phyloP scores from a whole-genome alignment of 1,140 invertebrate species.

The Drosophila lini region DNA sequence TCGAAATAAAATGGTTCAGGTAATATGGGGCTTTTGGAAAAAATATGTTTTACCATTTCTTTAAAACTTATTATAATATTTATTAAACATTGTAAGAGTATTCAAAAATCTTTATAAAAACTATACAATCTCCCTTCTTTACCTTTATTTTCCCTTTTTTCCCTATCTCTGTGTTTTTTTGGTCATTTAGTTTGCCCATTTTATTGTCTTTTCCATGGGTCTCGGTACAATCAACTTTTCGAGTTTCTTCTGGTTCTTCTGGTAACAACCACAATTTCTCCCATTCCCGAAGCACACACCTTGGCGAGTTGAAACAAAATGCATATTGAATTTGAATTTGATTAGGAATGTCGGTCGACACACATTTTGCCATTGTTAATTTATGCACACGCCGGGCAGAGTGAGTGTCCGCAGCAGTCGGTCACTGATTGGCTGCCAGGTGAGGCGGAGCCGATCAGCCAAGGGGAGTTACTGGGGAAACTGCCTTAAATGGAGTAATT shows the following conservation, averaged over 20 bases:
- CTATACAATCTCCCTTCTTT: constrained; percentile 1
- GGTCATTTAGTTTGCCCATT: constrained; percentile 65
- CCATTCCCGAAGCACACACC: not conserved
- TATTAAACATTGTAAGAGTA: not conserved
- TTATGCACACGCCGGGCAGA: constrained; percentile 41
- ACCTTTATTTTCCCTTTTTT: not conserved
- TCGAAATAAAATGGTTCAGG: fast-evolving
- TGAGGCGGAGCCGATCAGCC: not conserved
- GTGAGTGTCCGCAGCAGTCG: constrained; percentile 12
- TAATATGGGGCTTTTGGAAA: too few relatives aligned
- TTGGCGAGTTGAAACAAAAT: constrained; percentile 40
- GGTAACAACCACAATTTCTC: constrained; percentile 4
- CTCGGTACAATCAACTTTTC: constrained; percentile 37
- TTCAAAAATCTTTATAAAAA: not conserved
- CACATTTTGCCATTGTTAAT: constrained; percentile 60
- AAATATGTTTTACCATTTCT: not conserved
- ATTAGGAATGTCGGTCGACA: constrained; percentile 54
- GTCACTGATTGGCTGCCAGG: constrained; percentile 44
- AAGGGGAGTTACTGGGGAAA: not conserved
- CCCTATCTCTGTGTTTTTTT: constrained; percentile 21
- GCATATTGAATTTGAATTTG: constrained; percentile 64
- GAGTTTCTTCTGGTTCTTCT: constrained; percentile 11
- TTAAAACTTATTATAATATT: not conserved
- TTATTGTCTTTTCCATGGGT: constrained; percentile 67
- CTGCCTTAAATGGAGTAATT: constrained; percentile 71